Base-by-base conservation (phyloP, 2,888 invertebrate species). In the Limnephilus auricula region DNA sequence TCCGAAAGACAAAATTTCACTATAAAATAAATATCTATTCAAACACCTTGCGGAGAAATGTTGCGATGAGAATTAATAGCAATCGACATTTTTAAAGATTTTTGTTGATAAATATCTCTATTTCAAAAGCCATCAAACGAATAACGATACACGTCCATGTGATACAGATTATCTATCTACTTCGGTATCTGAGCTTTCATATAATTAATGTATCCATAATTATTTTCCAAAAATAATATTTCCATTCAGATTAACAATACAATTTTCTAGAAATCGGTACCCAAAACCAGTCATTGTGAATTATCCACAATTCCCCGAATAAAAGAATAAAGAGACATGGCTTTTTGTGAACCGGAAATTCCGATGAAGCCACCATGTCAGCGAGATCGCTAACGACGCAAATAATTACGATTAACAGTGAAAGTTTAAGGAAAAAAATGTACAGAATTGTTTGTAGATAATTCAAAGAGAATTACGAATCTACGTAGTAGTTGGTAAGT, bases 331-430 rank as follows among this genome's bases (percentile, higher is more conserved):
- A 31, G 32, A 32, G 80, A 31, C 2, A 30, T 13, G 30, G 9
- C 80, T 80, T 80, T 80, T 32, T 80, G 4, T 18, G 32, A 9
- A 80, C 80, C 80, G 80, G 80, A 80, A 80, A 80, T 80, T 80
- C 80, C 80, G 32, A 80, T 32, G 32, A 80, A 80, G 31, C 32
- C 80, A 65, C 18, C 79, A 31, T 80, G 30, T 15, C 31, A 32
- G 80, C 32, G 80, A 80, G 31, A 13, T 80, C 80, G 4, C 30
- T 32, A 80, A 80, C 32, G 18, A 80, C 31, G 13, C 32, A 18
- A 32, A 18, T 32, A n/a, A 65, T 65, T 65, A 65, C 25, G 25
- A 80, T 80, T 80, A 80, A 32, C 32, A 32, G 80, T 32, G 80
- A 80, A 80, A 80, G 80, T 80, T 15, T 18, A 80, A 65, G n/a